Base-by-base conservation (phyloP, 2,888 invertebrate species). In the Diaprepes abbreviatus region DNA sequence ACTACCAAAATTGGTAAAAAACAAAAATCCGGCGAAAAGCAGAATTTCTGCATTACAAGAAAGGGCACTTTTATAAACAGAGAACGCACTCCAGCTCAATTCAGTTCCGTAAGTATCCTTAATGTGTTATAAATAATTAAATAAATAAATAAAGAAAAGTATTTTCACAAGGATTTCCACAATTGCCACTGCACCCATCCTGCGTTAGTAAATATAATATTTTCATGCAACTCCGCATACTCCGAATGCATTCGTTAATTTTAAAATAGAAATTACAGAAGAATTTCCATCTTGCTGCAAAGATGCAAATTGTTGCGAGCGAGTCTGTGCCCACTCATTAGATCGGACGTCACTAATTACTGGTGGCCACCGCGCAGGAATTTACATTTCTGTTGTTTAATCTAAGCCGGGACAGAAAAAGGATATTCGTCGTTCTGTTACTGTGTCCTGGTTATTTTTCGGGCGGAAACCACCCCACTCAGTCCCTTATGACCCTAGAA, bases 251-350 rank as follows among this genome's bases (percentile, higher is more conserved):
- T 79, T 78, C 76, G 78, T 77, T 77, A 75, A 76, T 79, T 79
- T 78, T 78, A 78, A 77, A 79, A 79, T 76, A 77, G 78, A 76
- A 79, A 79, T 78, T 77, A 77, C 76, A 79, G 77, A 78, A 71
- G 71, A 71, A 71, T 71, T 71, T 71, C 71, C 71, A 71, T 71
- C 71, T 71, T 71, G 71, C 59, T 31, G 66, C 66, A 50, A 70
- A 69, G 73, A 75, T 74, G 77, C 73, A 77, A 76, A 77, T 77
- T 76, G 74, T 74, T 75, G 71, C 71, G 72, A 67, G 74, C 73
- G 66, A 70, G 70, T 66, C 71, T 68, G 70, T 72, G 75, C 74
- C 75, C 74, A 76, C 75, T 76, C 75, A 76, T 76, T 76, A 76
- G 75, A 76, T 76, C 75, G 76, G 76, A 76, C 76, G 75, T 75